These are phyloP conservation scores for Nansenia antarctica DNA, from an alignment of 2,113 vertebrate species.

Conservation along the genomic window DNA sequence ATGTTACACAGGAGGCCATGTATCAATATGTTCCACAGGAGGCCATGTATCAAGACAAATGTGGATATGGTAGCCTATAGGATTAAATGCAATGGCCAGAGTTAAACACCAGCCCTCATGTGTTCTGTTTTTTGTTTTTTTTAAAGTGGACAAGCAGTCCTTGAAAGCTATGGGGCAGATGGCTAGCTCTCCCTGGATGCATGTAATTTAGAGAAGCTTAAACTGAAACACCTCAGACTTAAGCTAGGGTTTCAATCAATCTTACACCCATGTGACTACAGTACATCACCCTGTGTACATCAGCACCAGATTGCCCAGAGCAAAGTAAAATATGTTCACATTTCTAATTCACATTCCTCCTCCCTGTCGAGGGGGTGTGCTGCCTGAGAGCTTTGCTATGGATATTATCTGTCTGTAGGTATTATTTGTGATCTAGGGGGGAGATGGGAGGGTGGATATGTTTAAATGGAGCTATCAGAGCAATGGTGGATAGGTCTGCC, in stretches of 20 bases:
- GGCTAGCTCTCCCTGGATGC: background rate
- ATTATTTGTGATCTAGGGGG: conserved; percentile 34
- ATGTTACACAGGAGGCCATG: too few species aligned
- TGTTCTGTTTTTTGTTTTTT: background rate
- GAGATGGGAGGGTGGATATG: conserved; percentile 24
- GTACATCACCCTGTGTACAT: background rate
- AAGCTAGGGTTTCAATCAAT: background rate
- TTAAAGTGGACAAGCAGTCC: background rate
- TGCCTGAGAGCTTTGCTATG: conserved; percentile 18
- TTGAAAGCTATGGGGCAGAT: too few species aligned
- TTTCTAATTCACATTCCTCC: background rate
- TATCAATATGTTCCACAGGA: too few species aligned
- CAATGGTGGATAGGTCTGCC: background rate
- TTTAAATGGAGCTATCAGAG: conserved; percentile 46
- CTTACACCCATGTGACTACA: background rate
- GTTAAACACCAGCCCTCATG: background rate
- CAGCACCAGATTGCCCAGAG: background rate
- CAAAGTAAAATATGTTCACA: background rate
- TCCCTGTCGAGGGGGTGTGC: too few species aligned
- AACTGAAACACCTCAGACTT: background rate
- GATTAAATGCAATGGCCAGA: background rate
- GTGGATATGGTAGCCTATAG: too few species aligned
- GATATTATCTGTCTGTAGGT: conserved; percentile 20
- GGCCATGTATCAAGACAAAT: too few species aligned
- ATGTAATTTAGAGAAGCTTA: background rate